Conservation (phyloP, 2,797 vertebrate species). For the Myiotriccus ornatus region DNA sequence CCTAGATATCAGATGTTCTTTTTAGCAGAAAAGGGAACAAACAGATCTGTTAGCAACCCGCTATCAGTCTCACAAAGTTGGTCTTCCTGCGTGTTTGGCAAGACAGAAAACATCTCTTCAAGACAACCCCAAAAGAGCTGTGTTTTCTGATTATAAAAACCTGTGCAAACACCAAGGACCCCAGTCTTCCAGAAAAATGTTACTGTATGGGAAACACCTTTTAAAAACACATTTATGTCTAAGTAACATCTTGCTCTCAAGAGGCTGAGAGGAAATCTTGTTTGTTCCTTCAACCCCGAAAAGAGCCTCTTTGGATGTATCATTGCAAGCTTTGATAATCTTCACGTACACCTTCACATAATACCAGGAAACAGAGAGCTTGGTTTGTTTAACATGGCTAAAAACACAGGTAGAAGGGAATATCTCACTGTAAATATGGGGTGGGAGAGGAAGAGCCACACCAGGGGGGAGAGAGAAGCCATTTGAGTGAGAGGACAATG, state of each 20-base stretch:
- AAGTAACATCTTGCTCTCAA: not conserved
- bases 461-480: not conserved
- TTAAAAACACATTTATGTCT: not conserved
- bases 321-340: not conserved
- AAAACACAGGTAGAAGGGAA: not conserved
- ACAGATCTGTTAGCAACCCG: not conserved
- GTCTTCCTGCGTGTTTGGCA: not conserved
- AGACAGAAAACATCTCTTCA: not conserved
- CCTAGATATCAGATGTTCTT: not conserved
- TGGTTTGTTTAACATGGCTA: not conserved
- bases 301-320: not conserved
- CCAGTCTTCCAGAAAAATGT: not conserved
- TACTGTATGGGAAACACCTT: not conserved
- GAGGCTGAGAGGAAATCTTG: not conserved
- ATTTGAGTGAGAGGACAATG: not conserved
- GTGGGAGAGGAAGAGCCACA: not conserved
- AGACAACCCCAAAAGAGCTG: not conserved
- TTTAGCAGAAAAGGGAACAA: not conserved
- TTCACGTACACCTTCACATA: not conserved
- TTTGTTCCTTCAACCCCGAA: not conserved
- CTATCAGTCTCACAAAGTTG: not conserved
- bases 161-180: not conserved
- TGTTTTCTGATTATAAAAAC: not conserved
- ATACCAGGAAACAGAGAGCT: not conserved
- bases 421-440: not conserved